Base-by-base conservation (phyloP, 1,140 invertebrate genomes). In the Aplysia californica region DNA sequence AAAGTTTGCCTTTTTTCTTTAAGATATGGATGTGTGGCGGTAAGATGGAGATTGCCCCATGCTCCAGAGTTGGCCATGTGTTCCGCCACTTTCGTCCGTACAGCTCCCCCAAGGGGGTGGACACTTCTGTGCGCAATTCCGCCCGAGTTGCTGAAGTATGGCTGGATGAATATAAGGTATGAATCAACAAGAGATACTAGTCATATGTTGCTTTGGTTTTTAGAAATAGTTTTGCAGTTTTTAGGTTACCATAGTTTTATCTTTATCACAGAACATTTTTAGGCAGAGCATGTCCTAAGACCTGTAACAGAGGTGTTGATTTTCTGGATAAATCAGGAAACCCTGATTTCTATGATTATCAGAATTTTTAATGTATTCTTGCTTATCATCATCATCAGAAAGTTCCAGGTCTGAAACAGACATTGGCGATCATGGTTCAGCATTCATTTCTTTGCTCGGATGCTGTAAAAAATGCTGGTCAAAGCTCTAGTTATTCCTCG, bases 41-140 rank as follows among this genome's bases (percentile, higher is more conserved):
- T 0, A 92, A 92, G 61, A 93, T 99, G 0, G 96, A 99, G 91
- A 98, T 99, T 61, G 94, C 94, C 0, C 96, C 97, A 0, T 99
- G 98, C 88, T 98, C 97, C 15, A 95, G 97, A 86, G 98, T 99
- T 0, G 98, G 97, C 0, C 98, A 99, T 89, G 93, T 99, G n/a
- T 99, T 99, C 88, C 92, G 97, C 15, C 79, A 84, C 39, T 77
- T 86, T 29, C 79, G 82, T 29, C 88, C 88, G n/a, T 88, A 89
- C 74, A 76, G 70, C 31, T 83, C 82, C 29, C 75, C 80, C 0
- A 72, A 64, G 21, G 85, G 85, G 20, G 80, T 76, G 23, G 83
- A 90, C 73, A 86, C 84, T 6, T 71, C 91, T 38, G 87, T 87
- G 61, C 85, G 85, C 50, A 92, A 92, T 80, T 85, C 90, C 10